Evolutionary conservation across 1,140 invertebrate species (phyloP), one percentile per base, ranked within the genome.

Genomic region (Ceratosolen solmsi): DNA sequence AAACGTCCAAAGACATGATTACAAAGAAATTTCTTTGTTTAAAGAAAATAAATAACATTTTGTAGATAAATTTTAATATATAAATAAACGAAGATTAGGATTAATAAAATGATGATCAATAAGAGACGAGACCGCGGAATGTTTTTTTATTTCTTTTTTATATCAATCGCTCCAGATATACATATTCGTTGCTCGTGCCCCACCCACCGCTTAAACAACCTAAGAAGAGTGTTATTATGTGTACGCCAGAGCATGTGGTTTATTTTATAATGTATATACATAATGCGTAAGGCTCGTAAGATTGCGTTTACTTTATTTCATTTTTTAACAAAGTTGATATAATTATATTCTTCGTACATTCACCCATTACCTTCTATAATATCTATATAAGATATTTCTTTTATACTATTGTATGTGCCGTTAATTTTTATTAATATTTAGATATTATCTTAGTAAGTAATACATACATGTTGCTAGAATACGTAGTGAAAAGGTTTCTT

Each of bases 181-280:
- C 68, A 74, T 83, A 75, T 75, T 83, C 33, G 73, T 77, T 82
- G 74, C 76, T 79, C 76, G 71, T 74, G 76, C 79, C 82, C 82
- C 82, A 83, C 76, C 82, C 76, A 83, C 76, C 82, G 82, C 70
- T 83, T 83, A 74, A 83, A 49, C 71, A 63, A 83, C 70, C 76
- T 83, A 83, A 83, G 82, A 79, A 38, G 65, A 77, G 27, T 79
- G 56, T 74, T 74, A 56, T 74, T 56, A 56, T 60, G 76, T 46
- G 60, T 79, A 68, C 68, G 54, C 30, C 27, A 54, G 56, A 63
- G 30, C 46, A 60, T 78, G 68, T 51, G 22, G 22, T 82, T 71
- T 71, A 76, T 73, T 78, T 82, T 75, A 54, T 71, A 73, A 51
- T 82, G 75, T 82, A 82, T 3, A 82, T 82, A 82, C 54, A 41